Percentiles rank a stretch among this genome's conserved stretches.
These are phyloP conservation scores for Incurvaria masculella DNA, from an alignment of 2,888 invertebrate species.

Conservation along the genomic window DNA sequence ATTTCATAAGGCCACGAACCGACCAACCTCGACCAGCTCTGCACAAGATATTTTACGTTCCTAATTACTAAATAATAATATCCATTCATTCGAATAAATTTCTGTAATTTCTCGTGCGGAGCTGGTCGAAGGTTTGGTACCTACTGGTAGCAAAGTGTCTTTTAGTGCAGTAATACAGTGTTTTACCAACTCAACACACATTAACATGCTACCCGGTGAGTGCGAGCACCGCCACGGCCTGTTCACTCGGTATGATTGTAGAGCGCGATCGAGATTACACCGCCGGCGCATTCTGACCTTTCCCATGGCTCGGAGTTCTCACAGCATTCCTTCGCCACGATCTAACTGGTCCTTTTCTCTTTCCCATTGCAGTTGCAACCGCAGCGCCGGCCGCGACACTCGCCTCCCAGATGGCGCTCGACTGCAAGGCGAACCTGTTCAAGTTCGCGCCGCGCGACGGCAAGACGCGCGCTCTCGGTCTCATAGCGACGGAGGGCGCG, in stretches of 20 bases:
- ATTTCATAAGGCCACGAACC: too few species aligned
- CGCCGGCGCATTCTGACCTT: constrained; percentile 1
- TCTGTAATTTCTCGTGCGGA: too few species aligned
- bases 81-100: too few species aligned
- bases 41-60: too few species aligned
- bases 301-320: constrained; percentile 2
- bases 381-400: constrained; percentile 3
- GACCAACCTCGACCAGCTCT: too few species aligned
- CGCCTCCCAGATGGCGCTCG: constrained; percentile 7
- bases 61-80: too few species aligned
- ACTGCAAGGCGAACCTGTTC: constrained; percentile 5
- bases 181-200: too few species aligned
- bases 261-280: neutral
- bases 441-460: constrained; percentile 7
- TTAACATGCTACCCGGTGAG: too few species aligned
- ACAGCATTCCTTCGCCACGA: neutral
- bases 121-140: too few species aligned
- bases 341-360: constrained; percentile 3
- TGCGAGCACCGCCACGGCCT: too few species aligned
- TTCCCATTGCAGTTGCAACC: constrained; percentile 1
- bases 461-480: constrained; percentile 22
- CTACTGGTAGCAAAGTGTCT: too few species aligned
- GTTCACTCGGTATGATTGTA: neutral
- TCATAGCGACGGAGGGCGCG: constrained; percentile 6
- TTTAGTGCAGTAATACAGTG: too few species aligned